Conservation (phyloP, 2,113 vertebrate species). For the Eretmochelys imbricata region DNA sequence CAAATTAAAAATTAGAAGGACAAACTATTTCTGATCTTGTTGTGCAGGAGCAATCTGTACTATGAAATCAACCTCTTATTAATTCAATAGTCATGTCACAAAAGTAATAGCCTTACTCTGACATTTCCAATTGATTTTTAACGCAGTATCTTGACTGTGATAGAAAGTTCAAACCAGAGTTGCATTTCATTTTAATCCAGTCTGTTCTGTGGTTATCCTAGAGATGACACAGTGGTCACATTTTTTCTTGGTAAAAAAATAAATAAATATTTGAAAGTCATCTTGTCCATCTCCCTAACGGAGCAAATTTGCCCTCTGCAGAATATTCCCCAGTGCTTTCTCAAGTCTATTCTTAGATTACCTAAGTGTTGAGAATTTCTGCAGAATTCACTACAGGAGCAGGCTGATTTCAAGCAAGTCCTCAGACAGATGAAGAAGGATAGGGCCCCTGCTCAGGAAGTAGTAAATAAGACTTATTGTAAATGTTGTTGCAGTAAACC, state of each 20-base stretch:
- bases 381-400: constrained; percentile 58
- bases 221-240: constrained; percentile 9
- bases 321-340: constrained; percentile 53
- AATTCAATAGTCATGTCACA: not conserved
- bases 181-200: constrained; percentile 42
- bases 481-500: not conserved
- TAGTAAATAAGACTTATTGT: not conserved
- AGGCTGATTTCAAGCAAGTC: constrained; percentile 35
- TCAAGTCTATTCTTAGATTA: constrained; percentile 68
- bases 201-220: constrained; percentile 5
- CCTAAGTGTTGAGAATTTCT: constrained; percentile 69
- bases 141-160: not conserved
- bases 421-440: not conserved
- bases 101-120: not conserved
- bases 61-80: constrained; percentile 10
- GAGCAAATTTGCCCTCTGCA: constrained; percentile 54
- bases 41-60: not conserved
- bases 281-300: constrained; percentile 7
- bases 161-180: constrained; percentile 26
- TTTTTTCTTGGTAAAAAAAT: constrained; percentile 42
- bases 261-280: constrained; percentile 63
- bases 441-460: not conserved
- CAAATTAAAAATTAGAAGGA: not conserved
- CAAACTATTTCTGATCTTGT: not conserved
- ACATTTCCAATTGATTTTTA: not conserved